A percentile compares a stretch with the other conserved stretches of the same genome.
phyloP scores from a whole-genome alignment of 2,888 invertebrate species.

The Rosalia funebris region DNA sequence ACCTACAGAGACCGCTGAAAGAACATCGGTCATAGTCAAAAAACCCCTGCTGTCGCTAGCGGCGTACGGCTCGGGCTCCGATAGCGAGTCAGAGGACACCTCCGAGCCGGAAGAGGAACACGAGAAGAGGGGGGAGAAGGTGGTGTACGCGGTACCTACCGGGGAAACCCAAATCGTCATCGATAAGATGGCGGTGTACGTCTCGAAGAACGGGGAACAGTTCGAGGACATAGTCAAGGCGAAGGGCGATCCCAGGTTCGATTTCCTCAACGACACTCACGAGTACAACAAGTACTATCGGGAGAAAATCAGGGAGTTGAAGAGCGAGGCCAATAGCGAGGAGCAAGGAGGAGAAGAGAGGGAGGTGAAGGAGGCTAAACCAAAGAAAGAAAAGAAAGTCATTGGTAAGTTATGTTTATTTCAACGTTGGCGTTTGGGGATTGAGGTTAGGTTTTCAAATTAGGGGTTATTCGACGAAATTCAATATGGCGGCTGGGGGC shows the following conservation, averaged over 20 bases:
- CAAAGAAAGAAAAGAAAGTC: conserved; percentile 57
- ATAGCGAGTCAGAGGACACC: conserved; percentile 56
- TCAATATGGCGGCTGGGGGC: no score
- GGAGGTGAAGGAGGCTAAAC: conserved; percentile 28
- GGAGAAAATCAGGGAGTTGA: conserved; percentile 69
- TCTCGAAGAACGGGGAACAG: conserved; percentile 92
- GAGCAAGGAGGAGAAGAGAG: conserved; percentile 51
- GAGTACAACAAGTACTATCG: conserved; percentile 85
- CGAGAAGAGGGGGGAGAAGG: conserved; percentile 35
- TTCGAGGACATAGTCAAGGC: conserved; percentile 89
- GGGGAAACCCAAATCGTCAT: conserved; percentile 87
- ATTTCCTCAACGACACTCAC: conserved; percentile 83
- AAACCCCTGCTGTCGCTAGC: conserved; percentile 52
- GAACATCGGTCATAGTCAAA: conserved; percentile 38
- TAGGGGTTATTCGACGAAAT: no score
- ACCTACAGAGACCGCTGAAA: conserved; percentile 5
- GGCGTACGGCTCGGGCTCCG: conserved; percentile 57
- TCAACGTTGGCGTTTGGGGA: no score
- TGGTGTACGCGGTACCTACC: conserved; percentile 71
- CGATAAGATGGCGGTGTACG: conserved; percentile 96
- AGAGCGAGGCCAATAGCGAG: conserved; percentile 46
- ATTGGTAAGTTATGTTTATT: conserved; percentile 53
- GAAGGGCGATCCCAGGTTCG: conserved; percentile 87
- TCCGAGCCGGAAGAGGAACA: conserved; percentile 44
- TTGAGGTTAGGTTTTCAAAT: no score